Percentiles rank a stretch among this genome's conserved stretches.
Evolutionary conservation across 2,797 vertebrate species (phyloP).

Genomic region (Peromyscus attwateri): DNA sequence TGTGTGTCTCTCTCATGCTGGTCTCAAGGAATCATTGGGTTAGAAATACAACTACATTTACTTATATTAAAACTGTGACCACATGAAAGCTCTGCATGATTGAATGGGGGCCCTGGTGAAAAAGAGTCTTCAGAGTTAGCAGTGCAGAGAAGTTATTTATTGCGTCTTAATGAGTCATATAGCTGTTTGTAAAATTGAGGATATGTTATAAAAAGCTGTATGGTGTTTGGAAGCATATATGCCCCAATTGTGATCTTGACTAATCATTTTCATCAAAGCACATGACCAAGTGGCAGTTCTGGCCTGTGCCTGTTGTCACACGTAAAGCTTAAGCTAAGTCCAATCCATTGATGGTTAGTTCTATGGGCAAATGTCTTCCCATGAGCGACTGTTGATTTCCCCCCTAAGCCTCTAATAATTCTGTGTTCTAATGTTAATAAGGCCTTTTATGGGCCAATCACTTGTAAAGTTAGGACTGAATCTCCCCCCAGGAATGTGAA

Average conservation of each 20-base stretch:
- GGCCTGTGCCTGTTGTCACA: slow-evolving; percentile 82
- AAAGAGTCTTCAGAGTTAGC: slow-evolving; percentile 60
- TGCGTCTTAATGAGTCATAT: slow-evolving; percentile 73
- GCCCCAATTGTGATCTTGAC: slow-evolving; percentile 74
- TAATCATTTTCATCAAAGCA: slow-evolving; percentile 83
- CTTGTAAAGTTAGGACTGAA: slow-evolving; percentile 75
- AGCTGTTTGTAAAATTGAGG: slow-evolving; percentile 80
- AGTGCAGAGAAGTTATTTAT: slow-evolving; percentile 75
- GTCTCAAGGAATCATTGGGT: slow-evolving; percentile 46
- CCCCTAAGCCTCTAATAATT: slow-evolving; percentile 69
- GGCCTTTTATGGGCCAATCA: slow-evolving; percentile 80
- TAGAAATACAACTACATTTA: slow-evolving; percentile 21
- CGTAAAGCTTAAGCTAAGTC: slow-evolving; percentile 81
- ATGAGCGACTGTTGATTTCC: slow-evolving; percentile 70
- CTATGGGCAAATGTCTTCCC: slow-evolving; percentile 76
- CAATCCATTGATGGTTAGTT: slow-evolving; percentile 79
- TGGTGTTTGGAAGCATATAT: slow-evolving; percentile 65
- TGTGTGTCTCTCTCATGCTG: slow-evolving; percentile 36
- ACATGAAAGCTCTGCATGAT: slow-evolving; percentile 64
- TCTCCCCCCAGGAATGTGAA: slow-evolving; percentile 52
- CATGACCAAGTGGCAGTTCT: slow-evolving; percentile 85
- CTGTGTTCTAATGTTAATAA: slow-evolving; percentile 80
- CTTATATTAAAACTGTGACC: slow-evolving; percentile 70
- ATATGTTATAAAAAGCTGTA: slow-evolving; percentile 75
- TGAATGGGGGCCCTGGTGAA: slow-evolving; percentile 18